Conservation (phyloP, 2,888 invertebrate genomes). For the Eilema griseolum region DNA sequence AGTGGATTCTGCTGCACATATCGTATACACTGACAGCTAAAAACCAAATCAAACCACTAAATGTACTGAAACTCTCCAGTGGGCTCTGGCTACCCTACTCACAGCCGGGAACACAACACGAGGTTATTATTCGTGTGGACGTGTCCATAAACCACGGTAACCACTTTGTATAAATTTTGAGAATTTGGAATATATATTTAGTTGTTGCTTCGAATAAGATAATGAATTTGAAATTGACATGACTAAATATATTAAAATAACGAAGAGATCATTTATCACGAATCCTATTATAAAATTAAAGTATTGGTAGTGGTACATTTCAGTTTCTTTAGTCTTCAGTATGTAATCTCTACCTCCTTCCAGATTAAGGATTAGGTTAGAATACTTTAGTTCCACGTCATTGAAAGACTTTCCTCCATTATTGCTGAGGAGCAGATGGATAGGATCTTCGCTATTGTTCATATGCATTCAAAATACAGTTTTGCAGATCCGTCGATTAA, state of each 20-base stretch:
- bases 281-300: background rate
- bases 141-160: no score
- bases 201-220: background rate
- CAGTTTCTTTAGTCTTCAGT: constrained; percentile 81
- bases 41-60: no score
- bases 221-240: background rate
- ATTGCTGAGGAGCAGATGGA: constrained; percentile 76
- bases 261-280: background rate
- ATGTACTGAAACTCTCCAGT: no score
- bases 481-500: no score
- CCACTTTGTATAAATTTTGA: no score
- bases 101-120: no score
- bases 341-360: constrained; percentile 80
- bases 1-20: no score
- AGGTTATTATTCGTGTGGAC: no score
- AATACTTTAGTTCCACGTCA: constrained; percentile 75
- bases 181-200: background rate
- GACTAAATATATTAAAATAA: background rate
- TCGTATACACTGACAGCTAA: no score
- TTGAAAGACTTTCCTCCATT: constrained; percentile 75
- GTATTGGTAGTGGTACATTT: constrained; percentile 23
- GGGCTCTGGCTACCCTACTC: no score
- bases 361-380: constrained; percentile 77
- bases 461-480: no score
- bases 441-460: constrained; percentile 73